Conservation (phyloP, 2,113 vertebrate species). For the Aegotheles bennettii region DNA sequence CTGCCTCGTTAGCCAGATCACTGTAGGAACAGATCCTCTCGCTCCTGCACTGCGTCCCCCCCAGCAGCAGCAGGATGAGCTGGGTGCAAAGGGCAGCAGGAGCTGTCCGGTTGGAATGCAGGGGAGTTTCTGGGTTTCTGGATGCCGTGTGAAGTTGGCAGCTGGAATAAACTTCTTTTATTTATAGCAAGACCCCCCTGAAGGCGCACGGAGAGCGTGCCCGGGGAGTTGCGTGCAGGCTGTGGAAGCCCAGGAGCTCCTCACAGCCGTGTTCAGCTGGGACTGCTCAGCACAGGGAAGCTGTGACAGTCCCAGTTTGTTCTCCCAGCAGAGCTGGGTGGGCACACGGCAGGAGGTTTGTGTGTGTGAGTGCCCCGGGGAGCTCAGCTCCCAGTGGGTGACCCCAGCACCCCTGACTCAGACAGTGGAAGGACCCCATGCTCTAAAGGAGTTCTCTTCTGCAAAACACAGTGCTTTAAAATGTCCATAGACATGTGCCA, state of each 20-base stretch:
- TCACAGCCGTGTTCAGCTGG: not conserved
- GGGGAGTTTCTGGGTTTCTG: not conserved
- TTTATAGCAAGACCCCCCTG: not conserved
- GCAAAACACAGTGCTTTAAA: not conserved
- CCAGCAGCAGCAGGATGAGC: too few relatives aligned
- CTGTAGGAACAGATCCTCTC: not conserved
- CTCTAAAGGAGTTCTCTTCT: not conserved
- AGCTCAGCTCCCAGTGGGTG: not conserved
- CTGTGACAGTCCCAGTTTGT: rapidly evolving
- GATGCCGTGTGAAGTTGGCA: not conserved
- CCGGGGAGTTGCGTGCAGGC: not conserved
- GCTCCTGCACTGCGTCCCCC: too few relatives aligned
- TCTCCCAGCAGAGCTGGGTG: not conserved
- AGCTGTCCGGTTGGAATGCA: not conserved
- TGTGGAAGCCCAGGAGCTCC: not conserved
- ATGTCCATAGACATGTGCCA: rapidly evolving
- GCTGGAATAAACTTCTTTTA: not conserved
- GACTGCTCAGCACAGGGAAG: not conserved
- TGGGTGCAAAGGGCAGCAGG: not conserved
- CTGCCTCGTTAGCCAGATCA: not conserved
- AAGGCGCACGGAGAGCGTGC: not conserved
- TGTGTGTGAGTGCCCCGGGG: not conserved
- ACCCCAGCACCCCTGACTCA: not conserved
- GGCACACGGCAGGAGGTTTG: rapidly evolving
- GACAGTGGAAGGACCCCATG: not conserved